Base-by-base conservation (phyloP, 2,888 invertebrate genomes). In the Xanthia togata region DNA sequence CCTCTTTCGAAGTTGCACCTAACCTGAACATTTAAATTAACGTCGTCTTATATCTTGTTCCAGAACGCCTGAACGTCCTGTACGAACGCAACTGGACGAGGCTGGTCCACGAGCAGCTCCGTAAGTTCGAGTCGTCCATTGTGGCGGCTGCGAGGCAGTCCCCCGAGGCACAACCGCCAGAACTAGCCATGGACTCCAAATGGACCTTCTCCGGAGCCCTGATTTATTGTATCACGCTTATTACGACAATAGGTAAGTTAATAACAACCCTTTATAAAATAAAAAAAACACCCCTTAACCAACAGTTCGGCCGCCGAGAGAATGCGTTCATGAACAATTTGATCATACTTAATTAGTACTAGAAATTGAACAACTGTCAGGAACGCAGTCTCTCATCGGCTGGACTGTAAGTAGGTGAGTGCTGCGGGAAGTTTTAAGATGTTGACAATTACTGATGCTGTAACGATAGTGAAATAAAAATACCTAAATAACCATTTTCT, bases 181-280 rank as follows among this genome's bases (percentile, higher is more conserved):
- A 96, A 75, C 91, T 96, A 41, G 92, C 94, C 17, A 96, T 97
- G 83, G 95, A 97, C 87, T 95, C 97, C 70, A 97, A 98, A 89
- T 98, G 98, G 98, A 98, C 98, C 0, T 98, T 98, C 93, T 98
- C 98, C 44, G 98, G 98, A 83, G 98, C 98, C 4, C 94, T 99
- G 38, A 97, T 99, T 68, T 99, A 98, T 93, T 98, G 98, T 87
- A 97, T 99, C 90, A 98, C 98, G 62, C 97, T 98, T 89, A 98
- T 98, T 92, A 99, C 98, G 83, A 99, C 99, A 72, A 98, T 99
- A 93, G 99, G 98, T 98, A 57, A 55, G 69, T 23, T 14, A 5
- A 20, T 3, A 31, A 47, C 26, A 26, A 20, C 12, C 2, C 20
- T 47, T 4, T n/a, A n/a, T n/a, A n/a, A n/a, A n/a, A n/a, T n/a